These are phyloP conservation scores for Grammomys dolichurus DNA, from an alignment of 2,113 vertebrate species.

Conservation along the genomic window DNA sequence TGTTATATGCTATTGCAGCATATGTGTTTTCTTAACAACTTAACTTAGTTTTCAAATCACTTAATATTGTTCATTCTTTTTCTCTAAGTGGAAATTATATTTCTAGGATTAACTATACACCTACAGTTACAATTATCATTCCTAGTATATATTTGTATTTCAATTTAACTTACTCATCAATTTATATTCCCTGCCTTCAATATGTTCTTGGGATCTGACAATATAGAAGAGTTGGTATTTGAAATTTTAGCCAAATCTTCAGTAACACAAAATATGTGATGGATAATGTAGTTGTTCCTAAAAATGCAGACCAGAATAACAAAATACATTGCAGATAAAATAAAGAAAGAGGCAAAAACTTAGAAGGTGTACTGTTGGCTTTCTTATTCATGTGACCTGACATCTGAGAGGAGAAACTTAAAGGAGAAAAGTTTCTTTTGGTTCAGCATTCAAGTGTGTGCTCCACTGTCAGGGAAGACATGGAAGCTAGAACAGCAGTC, in stretches of 20 bases:
- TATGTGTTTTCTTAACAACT: background rate
- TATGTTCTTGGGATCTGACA: background rate
- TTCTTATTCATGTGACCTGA: background rate
- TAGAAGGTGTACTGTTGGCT: background rate
- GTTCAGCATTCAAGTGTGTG: background rate
- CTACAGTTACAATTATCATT: background rate
- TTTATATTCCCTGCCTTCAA: background rate
- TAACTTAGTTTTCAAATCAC: background rate
- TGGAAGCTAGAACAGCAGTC: background rate
- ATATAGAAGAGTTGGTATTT: background rate
- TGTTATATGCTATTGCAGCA: background rate
- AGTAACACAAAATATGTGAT: background rate
- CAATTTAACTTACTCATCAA: background rate
- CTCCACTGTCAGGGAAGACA: background rate
- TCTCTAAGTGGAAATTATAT: background rate
- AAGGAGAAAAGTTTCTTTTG: background rate
- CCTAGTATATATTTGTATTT: background rate
- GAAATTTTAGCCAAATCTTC: slow-evolving; percentile 46
- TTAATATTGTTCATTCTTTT: background rate
- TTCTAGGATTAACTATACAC: background rate
- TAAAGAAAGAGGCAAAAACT: background rate
- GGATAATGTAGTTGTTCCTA: background rate
- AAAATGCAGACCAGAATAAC: background rate
- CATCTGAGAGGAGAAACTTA: background rate
- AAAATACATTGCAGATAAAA: background rate